Conservation (phyloP, 1,140 invertebrate genomes). For the Drosophila micromelanica region DNA sequence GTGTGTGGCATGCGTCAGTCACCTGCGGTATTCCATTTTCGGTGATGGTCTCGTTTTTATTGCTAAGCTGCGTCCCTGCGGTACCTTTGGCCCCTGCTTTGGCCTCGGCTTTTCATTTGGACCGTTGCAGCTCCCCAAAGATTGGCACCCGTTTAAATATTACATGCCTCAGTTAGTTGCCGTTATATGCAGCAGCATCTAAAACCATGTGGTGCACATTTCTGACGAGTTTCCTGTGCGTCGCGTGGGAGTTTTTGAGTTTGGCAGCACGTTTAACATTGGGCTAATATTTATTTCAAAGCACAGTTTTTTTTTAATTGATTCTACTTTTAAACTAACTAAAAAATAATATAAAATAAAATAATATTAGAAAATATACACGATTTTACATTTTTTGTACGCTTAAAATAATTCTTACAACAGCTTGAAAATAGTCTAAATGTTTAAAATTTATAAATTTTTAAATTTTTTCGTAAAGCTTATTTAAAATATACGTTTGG, state of each 20-base stretch:
- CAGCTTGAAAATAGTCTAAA: too few species aligned
- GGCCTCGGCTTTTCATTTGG: background rate
- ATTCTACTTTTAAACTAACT: background rate
- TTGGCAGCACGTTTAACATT: background rate
- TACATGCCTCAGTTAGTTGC: conserved; percentile 24
- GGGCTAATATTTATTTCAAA: too few species aligned
- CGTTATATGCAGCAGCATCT: background rate
- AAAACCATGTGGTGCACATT: background rate
- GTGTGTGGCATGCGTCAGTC: conserved; percentile 73
- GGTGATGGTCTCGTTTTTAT: conserved; percentile 70
- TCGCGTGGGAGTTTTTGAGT: background rate
- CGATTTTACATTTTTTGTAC: too few species aligned
- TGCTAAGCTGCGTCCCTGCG: conserved; percentile 39
- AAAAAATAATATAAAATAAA: background rate
- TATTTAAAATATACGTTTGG: too few species aligned
- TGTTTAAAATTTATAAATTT: too few species aligned
- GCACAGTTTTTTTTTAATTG: background rate
- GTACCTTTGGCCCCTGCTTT: conserved; percentile 9
- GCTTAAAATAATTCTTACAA: too few species aligned
- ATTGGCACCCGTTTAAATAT: conserved; percentile 16
- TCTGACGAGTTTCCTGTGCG: background rate
- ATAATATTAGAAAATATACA: too few species aligned
- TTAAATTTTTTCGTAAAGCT: too few species aligned
- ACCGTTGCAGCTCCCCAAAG: conserved; percentile 21
- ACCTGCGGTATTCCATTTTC: conserved; percentile 71